phyloP scores from a whole-genome alignment of 2,888 invertebrate species.

The Therioaphis trifolii region DNA sequence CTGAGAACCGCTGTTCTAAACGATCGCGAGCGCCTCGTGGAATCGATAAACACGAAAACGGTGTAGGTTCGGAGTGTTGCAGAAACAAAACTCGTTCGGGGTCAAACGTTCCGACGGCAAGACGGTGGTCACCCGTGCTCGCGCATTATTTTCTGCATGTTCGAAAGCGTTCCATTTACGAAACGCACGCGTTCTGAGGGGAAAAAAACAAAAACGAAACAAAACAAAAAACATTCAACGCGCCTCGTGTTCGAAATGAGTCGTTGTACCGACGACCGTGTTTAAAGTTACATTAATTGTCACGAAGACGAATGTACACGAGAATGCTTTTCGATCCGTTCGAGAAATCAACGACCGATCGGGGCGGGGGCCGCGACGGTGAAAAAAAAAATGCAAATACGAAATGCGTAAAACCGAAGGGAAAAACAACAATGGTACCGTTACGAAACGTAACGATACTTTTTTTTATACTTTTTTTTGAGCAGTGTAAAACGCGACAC shows the following conservation, averaged over 20 bases:
- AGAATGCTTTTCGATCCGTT: slow-evolving; percentile 35
- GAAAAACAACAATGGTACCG: background rate
- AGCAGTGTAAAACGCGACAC: too few species aligned
- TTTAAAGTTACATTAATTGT: slow-evolving; percentile 2
- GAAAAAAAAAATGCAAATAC: background rate
- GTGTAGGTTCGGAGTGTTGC: slow-evolving; percentile 19
- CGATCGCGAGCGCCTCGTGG: background rate
- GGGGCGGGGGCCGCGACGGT: background rate
- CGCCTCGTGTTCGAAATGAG: slow-evolving; percentile 1
- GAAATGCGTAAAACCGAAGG: background rate
- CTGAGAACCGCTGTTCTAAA: too few species aligned
- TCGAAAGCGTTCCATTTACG: slow-evolving; percentile 33
- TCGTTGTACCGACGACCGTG: background rate
- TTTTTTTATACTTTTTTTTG: too few species aligned
- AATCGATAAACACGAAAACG: slow-evolving; percentile 22
- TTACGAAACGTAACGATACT: too few species aligned
- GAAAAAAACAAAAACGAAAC: slow-evolving; percentile 2
- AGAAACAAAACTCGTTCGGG: slow-evolving; percentile 31
- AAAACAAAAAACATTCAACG: background rate
- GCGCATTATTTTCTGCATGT: slow-evolving; percentile 24
- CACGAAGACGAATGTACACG: slow-evolving; percentile 25
- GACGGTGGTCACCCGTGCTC: background rate
- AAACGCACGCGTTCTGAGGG: background rate
- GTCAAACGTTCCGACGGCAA: slow-evolving; percentile 30
- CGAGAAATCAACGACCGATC: slow-evolving; percentile 8